A percentile compares a stretch with the other conserved stretches of the same genome.
Conservation (phyloP, 2,113 vertebrate genomes). For the Neotragus moschatus region DNA sequence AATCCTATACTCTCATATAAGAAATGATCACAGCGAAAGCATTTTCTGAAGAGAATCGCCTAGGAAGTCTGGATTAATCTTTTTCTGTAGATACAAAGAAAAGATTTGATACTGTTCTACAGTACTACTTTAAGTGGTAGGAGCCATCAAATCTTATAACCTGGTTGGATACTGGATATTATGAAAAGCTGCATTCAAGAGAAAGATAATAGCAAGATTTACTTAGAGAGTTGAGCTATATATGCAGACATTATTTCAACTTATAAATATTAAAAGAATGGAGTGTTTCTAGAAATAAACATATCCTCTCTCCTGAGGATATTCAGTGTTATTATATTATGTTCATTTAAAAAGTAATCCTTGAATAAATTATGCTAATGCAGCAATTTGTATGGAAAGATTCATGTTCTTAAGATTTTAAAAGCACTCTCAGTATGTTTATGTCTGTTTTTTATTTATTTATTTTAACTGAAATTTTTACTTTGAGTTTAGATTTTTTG, state of each 20-base stretch:
- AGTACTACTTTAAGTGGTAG: background rate
- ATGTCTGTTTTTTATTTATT: conserved; percentile 34
- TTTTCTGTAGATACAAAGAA: background rate
- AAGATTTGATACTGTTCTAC: background rate
- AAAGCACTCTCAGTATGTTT: background rate
- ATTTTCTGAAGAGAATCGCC: background rate
- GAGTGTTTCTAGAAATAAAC: background rate
- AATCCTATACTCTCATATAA: background rate
- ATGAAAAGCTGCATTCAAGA: background rate
- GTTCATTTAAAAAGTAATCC: background rate
- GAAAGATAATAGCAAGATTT: background rate
- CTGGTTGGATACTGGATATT: background rate
- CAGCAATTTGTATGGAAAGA: background rate
- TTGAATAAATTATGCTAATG: background rate
- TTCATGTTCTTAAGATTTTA: background rate
- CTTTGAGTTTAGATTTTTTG: background rate
- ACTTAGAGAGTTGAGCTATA: background rate
- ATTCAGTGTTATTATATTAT: background rate
- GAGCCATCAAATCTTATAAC: background rate
- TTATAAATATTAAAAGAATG: background rate
- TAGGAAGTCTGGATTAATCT: background rate
- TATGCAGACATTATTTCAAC: background rate
- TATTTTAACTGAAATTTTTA: conserved; percentile 32
- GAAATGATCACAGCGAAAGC: background rate
- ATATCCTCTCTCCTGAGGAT: background rate